These are phyloP conservation scores for Zygogramma bicolorata DNA, from an alignment of 2,888 invertebrate genomes.

Conservation along the genomic window DNA sequence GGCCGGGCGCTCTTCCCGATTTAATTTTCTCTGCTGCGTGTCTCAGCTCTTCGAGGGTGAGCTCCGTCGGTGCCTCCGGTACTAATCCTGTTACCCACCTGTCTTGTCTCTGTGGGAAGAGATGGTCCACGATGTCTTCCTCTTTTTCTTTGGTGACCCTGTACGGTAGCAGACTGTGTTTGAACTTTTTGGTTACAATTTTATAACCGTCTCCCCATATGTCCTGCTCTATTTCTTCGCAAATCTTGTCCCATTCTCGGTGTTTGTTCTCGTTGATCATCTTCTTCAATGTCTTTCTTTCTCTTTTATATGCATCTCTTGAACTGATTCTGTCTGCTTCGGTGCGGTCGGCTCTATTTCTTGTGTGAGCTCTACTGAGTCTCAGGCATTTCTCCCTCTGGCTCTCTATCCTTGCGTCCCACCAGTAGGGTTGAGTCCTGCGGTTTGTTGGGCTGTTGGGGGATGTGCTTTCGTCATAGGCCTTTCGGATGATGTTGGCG, in stretches of 20 bases:
- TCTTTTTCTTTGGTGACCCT: neutral
- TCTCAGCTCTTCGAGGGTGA: neutral
- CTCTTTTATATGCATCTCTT: neutral
- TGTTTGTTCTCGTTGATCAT: neutral
- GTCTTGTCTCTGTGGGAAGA: slow-evolving; percentile 11
- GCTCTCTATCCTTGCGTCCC: neutral
- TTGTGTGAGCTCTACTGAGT: neutral
- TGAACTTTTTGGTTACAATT: slow-evolving; percentile 7
- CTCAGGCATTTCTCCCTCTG: neutral
- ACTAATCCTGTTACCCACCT: neutral
- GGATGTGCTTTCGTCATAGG: neutral
- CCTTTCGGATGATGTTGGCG: neutral
- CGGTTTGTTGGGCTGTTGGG: neutral
- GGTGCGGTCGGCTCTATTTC: neutral
- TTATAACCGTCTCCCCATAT: slow-evolving; percentile 35
- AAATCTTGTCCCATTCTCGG: slow-evolving; percentile 19
- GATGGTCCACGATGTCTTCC: neutral
- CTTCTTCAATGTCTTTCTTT: neutral
- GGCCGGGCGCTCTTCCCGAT: neutral
- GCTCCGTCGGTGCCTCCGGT: neutral
- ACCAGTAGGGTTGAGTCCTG: neutral
- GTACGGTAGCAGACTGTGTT: neutral
- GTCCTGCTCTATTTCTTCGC: slow-evolving; percentile 21
- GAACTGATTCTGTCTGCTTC: neutral
- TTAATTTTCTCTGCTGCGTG: slow-evolving; percentile 19